phyloP scores from a whole-genome alignment of 2,113 vertebrate species.

The Leucoraja erinaceus region DNA sequence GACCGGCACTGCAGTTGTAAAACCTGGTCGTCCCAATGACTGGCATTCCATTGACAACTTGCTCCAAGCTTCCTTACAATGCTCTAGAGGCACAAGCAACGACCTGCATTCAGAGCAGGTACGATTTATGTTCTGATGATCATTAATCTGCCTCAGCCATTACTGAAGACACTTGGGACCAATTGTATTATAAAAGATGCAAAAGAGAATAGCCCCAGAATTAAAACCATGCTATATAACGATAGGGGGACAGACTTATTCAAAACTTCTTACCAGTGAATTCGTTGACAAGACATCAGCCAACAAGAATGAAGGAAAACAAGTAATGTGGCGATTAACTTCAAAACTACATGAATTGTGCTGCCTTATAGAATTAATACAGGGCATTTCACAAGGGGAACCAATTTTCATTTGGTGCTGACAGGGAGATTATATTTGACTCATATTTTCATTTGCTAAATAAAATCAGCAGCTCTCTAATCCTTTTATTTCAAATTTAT shows the following conservation, averaged over 20 bases:
- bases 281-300: constrained; percentile 14
- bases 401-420: not conserved
- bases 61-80: too few species aligned
- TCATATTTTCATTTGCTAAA: constrained; percentile 32
- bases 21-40: too few species aligned
- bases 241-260: not conserved
- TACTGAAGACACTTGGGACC: not conserved
- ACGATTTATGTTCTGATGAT: not conserved
- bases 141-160: not conserved
- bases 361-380: not conserved
- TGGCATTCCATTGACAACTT: too few species aligned
- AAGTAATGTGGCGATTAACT: constrained; percentile 3
- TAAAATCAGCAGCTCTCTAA: constrained; percentile 30
- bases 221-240: not conserved
- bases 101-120: not conserved
- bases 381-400: not conserved
- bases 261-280: not conserved
- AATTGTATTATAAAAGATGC: not conserved
- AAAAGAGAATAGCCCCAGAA: not conserved
- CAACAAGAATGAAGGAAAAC: constrained; percentile 14
- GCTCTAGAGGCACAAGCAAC: not conserved
- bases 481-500: constrained; percentile 4
- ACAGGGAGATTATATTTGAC: constrained; percentile 7
- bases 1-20: too few species aligned
- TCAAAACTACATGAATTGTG: constrained; percentile 21